phyloP scores from a whole-genome alignment of 2,797 vertebrate species.

The Rhinophrynus dorsalis region DNA sequence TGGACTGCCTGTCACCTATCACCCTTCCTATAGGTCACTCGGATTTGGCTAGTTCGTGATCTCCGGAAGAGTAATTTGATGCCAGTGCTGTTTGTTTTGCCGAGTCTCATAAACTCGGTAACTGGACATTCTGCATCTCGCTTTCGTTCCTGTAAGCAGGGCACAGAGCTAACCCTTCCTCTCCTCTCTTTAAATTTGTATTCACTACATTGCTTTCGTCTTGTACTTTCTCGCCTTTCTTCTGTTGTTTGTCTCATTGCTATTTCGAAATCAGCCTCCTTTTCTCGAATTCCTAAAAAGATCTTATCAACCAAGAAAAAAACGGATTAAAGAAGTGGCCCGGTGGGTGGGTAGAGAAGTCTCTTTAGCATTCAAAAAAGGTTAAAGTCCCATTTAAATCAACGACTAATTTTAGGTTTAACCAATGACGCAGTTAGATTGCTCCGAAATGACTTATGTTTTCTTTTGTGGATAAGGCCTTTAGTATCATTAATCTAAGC shows the following conservation, averaged over 20 bases:
- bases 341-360: too few species aligned
- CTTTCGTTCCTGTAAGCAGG: not conserved
- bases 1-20: not conserved
- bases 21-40: not conserved
- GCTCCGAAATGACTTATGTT: too few species aligned
- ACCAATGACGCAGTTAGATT: too few species aligned
- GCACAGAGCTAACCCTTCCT: not conserved
- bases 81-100: not conserved
- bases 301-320: too few species aligned
- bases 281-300: not conserved
- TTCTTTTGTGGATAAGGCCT: not conserved
- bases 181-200: not conserved
- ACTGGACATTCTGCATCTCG: not conserved
- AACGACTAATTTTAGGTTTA: too few species aligned
- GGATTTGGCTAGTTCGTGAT: not conserved
- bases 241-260: not conserved
- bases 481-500: not conserved
- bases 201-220: not conserved
- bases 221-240: not conserved
- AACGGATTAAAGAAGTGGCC: too few species aligned
- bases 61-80: slow-evolving; percentile 18
- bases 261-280: too few species aligned
- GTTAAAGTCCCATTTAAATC: too few species aligned
- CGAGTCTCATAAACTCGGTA: not conserved
- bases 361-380: too few species aligned